Evolutionary conservation across 2,888 invertebrate genomes (phyloP), one percentile per base, ranked within the genome.

Genomic region (Incurvaria masculella): DNA sequence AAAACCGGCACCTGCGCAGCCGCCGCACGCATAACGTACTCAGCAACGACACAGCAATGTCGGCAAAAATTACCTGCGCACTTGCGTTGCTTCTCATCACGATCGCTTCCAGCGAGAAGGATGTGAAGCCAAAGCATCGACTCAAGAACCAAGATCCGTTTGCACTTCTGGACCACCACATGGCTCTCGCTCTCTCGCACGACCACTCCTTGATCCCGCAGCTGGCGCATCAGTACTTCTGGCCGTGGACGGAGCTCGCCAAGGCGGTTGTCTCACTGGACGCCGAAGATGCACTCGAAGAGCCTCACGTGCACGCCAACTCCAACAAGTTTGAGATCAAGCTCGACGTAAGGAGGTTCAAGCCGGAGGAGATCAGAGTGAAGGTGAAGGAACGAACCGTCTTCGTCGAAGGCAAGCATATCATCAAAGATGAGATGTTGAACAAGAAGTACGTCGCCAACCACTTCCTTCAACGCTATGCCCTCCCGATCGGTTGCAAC

Each of bases 381-480:
- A 71, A 66, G 62, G 74, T 78, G 21, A 75, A 72, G 57, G 69
- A 74, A 55, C 67, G 68, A 5, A 65, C 69, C 55, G 66, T 78
- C 42, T 61, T 68, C 17, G 67, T 76, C 4, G 73, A 75, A 58
- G 76, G 75, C 21, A 67, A 64, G 21, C 69, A 71, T 33, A 71
- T 69, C 50, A 42, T 43, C 11, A 63, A 63, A 14, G 63, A 62
- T 17, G 63, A 66, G 8, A 63, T 65, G 4, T n/a, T 33, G 11
- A 61, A 64, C 10, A 63, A 58, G 21, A 55, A 63, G 42, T 69
- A 71, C 43, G 60, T 69, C 59, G 67, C 71, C 0, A 76, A 76
- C 46, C 72, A 75, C 49, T 75, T 76, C 54, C 64, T 73, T 2
- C 76, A 76, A 52, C 63, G 72, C 21, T 75, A 74, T 45, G 67